phyloP scores from a whole-genome alignment of 2,888 invertebrate species.

The Amphimallon solstitiale region DNA sequence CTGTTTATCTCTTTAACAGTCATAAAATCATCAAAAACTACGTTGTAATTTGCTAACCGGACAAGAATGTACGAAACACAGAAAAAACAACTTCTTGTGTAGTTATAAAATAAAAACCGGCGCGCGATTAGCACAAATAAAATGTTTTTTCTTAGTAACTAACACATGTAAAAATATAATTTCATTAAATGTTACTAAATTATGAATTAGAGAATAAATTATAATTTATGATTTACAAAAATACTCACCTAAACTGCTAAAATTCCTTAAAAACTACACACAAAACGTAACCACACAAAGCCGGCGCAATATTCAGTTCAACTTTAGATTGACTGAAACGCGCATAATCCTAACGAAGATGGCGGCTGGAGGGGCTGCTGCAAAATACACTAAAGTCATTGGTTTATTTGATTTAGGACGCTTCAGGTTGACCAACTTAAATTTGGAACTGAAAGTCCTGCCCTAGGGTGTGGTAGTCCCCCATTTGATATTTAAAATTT shows the following conservation, averaged over 20 bases:
- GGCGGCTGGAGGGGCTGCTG: constrained; percentile 58
- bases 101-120: constrained; percentile 41
- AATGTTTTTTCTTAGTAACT: constrained; percentile 41
- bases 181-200: constrained; percentile 2
- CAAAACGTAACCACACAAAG: constrained; percentile 50
- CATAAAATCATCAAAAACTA: background rate
- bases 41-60: too few relatives aligned
- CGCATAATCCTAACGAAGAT: constrained; percentile 54
- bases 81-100: background rate
- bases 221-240: constrained; percentile 26
- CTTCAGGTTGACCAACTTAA: constrained; percentile 53
- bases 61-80: background rate
- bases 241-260: constrained; percentile 47
- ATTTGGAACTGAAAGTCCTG: constrained; percentile 8
- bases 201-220: constrained; percentile 20
- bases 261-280: constrained; percentile 54
- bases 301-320: constrained; percentile 51
- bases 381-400: constrained; percentile 51
- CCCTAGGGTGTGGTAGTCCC: constrained; percentile 52
- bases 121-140: constrained; percentile 34
- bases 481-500: constrained; percentile 11
- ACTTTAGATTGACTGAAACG: constrained; percentile 58
- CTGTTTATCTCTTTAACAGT: background rate
- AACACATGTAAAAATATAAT: constrained; percentile 19
- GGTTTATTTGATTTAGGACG: constrained; percentile 56